A percentile compares a stretch with the other conserved stretches of the same genome.
Conservation (phyloP, 1,140 invertebrate genomes). For the Cheumatopsyche charites region DNA sequence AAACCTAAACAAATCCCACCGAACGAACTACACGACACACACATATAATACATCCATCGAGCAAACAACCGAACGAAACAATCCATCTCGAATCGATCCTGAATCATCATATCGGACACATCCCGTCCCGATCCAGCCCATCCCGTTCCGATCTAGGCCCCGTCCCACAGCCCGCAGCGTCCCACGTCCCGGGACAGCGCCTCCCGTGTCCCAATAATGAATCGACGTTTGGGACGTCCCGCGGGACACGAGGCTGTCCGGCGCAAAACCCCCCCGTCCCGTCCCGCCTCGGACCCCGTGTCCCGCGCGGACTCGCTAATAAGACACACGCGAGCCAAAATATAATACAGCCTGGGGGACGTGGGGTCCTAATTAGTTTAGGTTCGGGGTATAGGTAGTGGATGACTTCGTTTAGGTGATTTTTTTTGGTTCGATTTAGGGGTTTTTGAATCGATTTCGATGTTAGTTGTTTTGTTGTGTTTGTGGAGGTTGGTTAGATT, state of each 20-base stretch:
- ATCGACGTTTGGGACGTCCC: conserved; percentile 45
- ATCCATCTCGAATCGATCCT: neutral
- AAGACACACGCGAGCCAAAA: conserved; percentile 23
- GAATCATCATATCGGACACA: neutral
- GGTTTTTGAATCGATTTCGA: no score
- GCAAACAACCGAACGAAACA: no score
- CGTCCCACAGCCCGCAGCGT: conserved; percentile 15
- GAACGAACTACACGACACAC: no score
- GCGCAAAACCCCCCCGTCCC: neutral
- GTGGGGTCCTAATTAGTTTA: neutral
- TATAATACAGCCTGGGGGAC: neutral
- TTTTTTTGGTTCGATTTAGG: no score
- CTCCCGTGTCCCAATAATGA: conserved; percentile 42
- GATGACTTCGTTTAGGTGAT: no score
- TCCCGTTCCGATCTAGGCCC: neutral
- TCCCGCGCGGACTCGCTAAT: conserved; percentile 34
- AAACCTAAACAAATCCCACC: no score
- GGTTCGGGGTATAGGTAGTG: no score
- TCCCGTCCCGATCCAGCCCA: neutral
- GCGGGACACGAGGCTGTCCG: conserved; percentile 30
- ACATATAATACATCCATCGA: no score
- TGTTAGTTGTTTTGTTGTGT: no score
- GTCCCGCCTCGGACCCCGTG: neutral
- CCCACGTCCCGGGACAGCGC: conserved; percentile 20
- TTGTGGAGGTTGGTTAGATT: no score